Evolutionary conservation across 2,888 invertebrate species (phyloP).

Genomic region (Quadroppia sp.): DNA sequence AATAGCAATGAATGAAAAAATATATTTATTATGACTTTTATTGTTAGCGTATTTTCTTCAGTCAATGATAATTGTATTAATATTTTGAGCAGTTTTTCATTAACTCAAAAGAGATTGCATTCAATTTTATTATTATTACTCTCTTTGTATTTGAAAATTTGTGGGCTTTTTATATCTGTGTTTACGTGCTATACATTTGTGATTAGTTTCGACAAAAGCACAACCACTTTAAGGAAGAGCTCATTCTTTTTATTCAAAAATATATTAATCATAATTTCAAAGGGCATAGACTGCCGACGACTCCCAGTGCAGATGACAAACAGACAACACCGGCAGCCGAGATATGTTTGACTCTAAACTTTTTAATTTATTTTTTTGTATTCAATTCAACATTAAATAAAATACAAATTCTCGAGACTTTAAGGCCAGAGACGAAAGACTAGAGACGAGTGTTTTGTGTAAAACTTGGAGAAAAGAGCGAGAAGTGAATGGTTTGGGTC

Average conservation of each 20-base stretch:
- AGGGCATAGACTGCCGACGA: neutral
- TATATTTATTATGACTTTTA: neutral
- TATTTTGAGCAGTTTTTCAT: conserved; percentile 20
- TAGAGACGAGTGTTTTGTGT: neutral
- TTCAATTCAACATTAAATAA: neutral
- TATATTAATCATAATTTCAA: conserved; percentile 18
- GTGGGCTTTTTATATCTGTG: neutral
- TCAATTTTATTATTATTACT: neutral
- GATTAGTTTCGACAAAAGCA: conserved; percentile 24
- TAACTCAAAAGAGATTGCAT: neutral
- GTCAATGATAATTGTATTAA: conserved; percentile 3
- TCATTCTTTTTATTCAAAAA: neutral
- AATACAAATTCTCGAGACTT: neutral
- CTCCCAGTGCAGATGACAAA: conserved; percentile 12
- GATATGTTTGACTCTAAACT: neutral
- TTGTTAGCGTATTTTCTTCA: neutral
- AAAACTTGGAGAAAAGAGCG: neutral
- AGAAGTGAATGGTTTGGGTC: neutral
- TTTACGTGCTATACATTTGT: conserved; percentile 25
- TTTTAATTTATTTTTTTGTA: conserved; percentile 17
- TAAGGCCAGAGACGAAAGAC: neutral
- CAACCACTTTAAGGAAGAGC: conserved; percentile 4
- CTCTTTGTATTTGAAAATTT: neutral
- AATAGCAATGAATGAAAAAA: neutral
- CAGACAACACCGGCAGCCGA: neutral